Evolutionary conservation across 2,113 vertebrate species (phyloP), one percentile per base, ranked within the genome.

Genomic region (Mirza zaza): DNA sequence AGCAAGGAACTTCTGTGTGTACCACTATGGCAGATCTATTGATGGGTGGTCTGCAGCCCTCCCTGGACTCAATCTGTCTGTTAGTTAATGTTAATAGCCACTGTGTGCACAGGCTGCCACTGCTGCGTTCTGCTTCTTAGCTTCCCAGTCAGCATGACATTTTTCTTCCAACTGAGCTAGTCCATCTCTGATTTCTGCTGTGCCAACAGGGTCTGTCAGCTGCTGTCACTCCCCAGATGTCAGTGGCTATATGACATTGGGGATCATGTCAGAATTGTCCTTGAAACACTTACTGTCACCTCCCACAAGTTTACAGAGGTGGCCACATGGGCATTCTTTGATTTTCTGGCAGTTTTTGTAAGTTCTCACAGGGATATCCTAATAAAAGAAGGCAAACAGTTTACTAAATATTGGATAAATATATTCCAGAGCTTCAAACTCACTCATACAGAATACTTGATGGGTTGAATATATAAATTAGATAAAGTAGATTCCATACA

Each of bases 201-300:
- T 81, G 87, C 85, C 92, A 96, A 96, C 90, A 79, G 48, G 71
- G 81, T 91, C 85, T 95, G 90, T 94, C 81, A 96, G 90, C 92
- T 87, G 85, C 85, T 96, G 92, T 95, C 95, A 97, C 76, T 96
- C 82, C 77, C 94, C 88, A 94, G 87, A 97, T 97, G 92, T 86
- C 85, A 82, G 50, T 55, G 79, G 34, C 61, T 95, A 20, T 59
- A 80, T 79, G 94, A 96, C 68, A 68, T 55, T 71, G 75, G 59
- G 27, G 55, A 88, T 75, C 67, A 79, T 61, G 42, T 83, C 50
- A 71, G 77, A 76, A 90, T 1, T 95, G 92, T 83, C 95, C 92
- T 97, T 95, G 90, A 94, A 96, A 90, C 52, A 93, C 57, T 57
- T 68, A n/a, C 9, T 75, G 75, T 55, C 77, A 61, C 50, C 61